These are phyloP conservation scores for Stegodyphus mimosarum DNA, from an alignment of 1,140 invertebrate species.

Conservation along the genomic window DNA sequence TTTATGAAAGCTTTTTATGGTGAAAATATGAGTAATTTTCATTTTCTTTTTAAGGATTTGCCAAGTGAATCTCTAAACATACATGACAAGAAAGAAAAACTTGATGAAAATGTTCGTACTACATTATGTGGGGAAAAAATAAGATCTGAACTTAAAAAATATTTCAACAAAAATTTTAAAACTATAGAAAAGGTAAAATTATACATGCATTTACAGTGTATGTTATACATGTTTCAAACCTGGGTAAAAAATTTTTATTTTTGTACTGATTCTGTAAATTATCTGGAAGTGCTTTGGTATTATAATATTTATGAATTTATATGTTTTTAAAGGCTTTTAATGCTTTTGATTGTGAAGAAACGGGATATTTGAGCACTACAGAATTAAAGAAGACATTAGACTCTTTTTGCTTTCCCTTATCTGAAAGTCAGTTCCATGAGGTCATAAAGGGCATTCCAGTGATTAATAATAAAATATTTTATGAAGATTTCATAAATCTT, in stretches of 20 bases:
- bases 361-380: constrained; percentile 10
- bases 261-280: not conserved
- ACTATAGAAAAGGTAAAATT: constrained; percentile 35
- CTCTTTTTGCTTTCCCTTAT: constrained; percentile 28
- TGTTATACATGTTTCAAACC: not conserved
- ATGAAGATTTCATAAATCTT: constrained; percentile 16
- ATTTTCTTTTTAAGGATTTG: too few species aligned
- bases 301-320: not conserved
- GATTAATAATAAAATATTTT: constrained; percentile 36
- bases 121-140: constrained; percentile 11
- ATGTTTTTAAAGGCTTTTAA: constrained; percentile 33
- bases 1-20: too few species aligned
- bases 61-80: too few species aligned
- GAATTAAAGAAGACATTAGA: constrained; percentile 28
- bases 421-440: constrained; percentile 13
- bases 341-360: constrained; percentile 53
- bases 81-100: too few species aligned
- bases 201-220: not conserved
- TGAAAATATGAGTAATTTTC: too few species aligned
- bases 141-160: constrained; percentile 24
- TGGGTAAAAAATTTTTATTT: not conserved
- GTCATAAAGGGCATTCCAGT: constrained; percentile 7
- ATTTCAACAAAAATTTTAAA: constrained; percentile 45
- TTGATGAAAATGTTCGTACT: not conserved
- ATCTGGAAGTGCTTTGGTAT: not conserved